phyloP scores from a whole-genome alignment of 2,888 invertebrate genomes.

The Eristalis tenax region DNA sequence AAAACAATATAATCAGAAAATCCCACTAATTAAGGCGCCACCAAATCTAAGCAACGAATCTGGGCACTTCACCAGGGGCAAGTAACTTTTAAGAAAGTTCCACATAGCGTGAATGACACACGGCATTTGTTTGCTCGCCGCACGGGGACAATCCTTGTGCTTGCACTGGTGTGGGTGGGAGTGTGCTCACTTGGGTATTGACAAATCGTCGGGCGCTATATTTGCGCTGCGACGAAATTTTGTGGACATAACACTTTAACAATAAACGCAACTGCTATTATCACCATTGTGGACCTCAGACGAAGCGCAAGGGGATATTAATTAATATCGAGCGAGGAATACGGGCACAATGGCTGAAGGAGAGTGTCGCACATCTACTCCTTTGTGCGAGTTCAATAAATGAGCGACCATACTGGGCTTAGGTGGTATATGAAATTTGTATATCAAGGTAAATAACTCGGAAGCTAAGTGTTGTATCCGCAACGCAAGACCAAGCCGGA shows the following conservation, averaged over 20 bases:
- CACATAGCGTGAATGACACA: constrained; percentile 22
- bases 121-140: constrained; percentile 6
- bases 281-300: neutral
- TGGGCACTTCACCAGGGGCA: neutral
- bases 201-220: constrained; percentile 51
- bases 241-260: constrained; percentile 69
- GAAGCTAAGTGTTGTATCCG: neutral
- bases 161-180: neutral
- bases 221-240: constrained; percentile 61
- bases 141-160: neutral
- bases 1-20: constrained; percentile 2
- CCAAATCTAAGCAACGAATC: constrained; percentile 14
- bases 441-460: neutral
- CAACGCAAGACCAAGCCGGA: neutral
- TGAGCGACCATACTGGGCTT: neutral
- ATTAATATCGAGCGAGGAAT: constrained; percentile 40
- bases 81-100: constrained; percentile 16
- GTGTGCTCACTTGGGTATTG: constrained; percentile 13
- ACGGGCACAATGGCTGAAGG: neutral
- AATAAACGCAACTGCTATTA: constrained; percentile 57
- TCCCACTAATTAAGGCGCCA: constrained; percentile 23
- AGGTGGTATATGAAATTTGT: neutral
- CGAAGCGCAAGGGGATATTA: constrained; percentile 30
- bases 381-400: constrained; percentile 7
- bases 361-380: constrained; percentile 19